A percentile compares a stretch with the other conserved stretches of the same genome.
Evolutionary conservation across 2,797 vertebrate genomes (phyloP).

Genomic region (Pangasius macronema): DNA sequence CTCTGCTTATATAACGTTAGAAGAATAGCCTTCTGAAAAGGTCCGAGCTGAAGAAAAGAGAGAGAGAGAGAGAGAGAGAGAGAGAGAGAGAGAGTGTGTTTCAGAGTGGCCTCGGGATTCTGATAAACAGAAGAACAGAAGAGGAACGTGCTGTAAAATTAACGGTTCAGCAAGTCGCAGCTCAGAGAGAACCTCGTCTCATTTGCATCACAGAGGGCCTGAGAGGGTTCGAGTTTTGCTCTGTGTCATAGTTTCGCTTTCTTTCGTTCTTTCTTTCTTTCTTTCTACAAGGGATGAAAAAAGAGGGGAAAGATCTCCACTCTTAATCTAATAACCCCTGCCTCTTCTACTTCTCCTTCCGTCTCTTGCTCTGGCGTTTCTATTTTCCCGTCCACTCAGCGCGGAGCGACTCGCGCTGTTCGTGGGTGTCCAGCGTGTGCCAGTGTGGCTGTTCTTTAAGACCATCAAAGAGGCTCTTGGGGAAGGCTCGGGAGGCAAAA

Average conservation of each 20-base stretch:
- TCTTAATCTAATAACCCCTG: slow-evolving; percentile 28
- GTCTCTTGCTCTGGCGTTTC: slow-evolving; percentile 62
- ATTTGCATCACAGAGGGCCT: slow-evolving; percentile 51
- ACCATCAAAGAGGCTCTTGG: slow-evolving; percentile 76
- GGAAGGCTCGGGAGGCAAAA: slow-evolving; percentile 73
- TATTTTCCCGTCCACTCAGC: slow-evolving; percentile 56
- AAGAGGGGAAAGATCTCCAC: not conserved
- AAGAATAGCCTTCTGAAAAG: not conserved
- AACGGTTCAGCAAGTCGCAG: slow-evolving; percentile 3
- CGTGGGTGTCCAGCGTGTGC: slow-evolving; percentile 69
- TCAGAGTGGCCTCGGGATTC: slow-evolving; percentile 35
- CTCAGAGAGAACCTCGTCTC: slow-evolving; percentile 41
- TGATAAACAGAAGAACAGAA: slow-evolving; percentile 3
- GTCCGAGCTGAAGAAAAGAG: not conserved
- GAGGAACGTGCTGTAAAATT: slow-evolving; percentile 4
- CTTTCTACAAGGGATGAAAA: slow-evolving; percentile 21
- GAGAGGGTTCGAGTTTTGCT: slow-evolving; percentile 38
- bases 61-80: fast-evolving
- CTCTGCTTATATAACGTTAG: not conserved
- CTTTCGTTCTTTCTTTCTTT: slow-evolving; percentile 42
- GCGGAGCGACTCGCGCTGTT: slow-evolving; percentile 55
- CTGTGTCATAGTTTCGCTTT: slow-evolving; percentile 60
- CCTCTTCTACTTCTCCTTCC: slow-evolving; percentile 57
- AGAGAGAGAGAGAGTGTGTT: not conserved
- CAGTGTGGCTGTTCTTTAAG: slow-evolving; percentile 74